Evolutionary conservation across 2,113 vertebrate genomes (phyloP).

Genomic region (Litocranius walleri): DNA sequence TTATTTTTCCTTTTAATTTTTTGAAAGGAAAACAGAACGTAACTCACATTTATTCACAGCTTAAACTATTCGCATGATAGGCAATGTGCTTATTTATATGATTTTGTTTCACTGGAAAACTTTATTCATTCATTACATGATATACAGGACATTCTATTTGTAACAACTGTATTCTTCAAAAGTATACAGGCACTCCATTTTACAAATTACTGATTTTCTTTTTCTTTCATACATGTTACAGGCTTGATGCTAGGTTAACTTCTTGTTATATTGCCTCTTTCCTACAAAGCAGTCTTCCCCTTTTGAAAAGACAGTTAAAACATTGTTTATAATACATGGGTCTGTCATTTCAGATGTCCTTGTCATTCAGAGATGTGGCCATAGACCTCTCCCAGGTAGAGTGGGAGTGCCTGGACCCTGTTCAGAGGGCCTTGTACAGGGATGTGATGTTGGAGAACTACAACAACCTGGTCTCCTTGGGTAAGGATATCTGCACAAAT

Average conservation of each 20-base stretch:
- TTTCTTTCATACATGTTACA: neutral
- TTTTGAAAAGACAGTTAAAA: neutral
- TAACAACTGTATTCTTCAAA: neutral
- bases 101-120: neutral
- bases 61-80: neutral
- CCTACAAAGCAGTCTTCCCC: neutral
- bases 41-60: neutral
- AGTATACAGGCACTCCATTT: neutral
- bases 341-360: conserved; percentile 20
- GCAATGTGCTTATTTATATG: neutral
- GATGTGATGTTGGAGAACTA: conserved; percentile 41
- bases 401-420: neutral
- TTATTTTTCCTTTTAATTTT: neutral
- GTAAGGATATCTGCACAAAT: neutral
- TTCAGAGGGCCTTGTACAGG: neutral
- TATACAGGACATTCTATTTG: neutral
- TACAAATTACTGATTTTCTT: neutral
- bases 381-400: conserved; percentile 29
- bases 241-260: neutral
- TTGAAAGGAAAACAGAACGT: neutral
- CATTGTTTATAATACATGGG: neutral
- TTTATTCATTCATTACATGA: neutral
- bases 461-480: neutral
- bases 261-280: neutral
- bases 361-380: neutral